Percentiles rank a stretch among this genome's conserved stretches.
phyloP scores from a whole-genome alignment of 2,113 vertebrate genomes.

The Trogon melanurus region DNA sequence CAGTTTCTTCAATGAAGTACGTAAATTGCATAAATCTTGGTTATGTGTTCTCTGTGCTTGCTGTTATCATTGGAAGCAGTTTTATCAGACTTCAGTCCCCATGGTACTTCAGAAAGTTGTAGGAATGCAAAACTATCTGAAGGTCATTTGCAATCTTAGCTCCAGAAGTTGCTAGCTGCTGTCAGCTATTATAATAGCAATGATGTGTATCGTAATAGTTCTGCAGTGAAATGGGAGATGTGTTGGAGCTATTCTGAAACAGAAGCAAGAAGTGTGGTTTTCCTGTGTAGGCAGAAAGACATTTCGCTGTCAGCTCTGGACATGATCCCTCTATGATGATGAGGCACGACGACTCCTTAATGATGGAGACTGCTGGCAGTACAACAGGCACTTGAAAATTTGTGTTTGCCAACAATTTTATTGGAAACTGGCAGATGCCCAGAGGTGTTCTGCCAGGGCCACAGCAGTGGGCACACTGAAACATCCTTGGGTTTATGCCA shows the following conservation, averaged over 20 bases:
- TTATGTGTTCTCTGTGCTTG: not conserved
- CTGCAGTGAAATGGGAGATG: not conserved
- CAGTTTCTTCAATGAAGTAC: not conserved
- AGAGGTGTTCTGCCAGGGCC: not conserved
- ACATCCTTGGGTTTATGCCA: not conserved
- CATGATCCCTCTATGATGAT: accelerated
- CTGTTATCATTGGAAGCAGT: not conserved
- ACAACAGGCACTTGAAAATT: not conserved
- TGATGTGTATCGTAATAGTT: not conserved
- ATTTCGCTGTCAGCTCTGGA: not conserved
- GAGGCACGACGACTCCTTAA: not conserved
- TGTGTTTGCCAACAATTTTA: not conserved
- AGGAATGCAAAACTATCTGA: not conserved
- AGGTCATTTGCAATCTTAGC: not conserved
- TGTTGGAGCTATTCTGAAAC: not conserved
- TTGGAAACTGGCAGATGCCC: not conserved
- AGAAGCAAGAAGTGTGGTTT: not conserved
- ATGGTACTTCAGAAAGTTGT: not conserved
- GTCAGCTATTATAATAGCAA: not conserved
- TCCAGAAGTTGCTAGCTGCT: not conserved
- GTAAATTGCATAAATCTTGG: not conserved
- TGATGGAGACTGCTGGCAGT: not conserved
- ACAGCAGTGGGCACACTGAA: not conserved
- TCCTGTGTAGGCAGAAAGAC: not conserved
- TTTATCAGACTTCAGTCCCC: not conserved